Conservation (phyloP, 2,888 invertebrate species). For the Pantelozetes paolii region DNA sequence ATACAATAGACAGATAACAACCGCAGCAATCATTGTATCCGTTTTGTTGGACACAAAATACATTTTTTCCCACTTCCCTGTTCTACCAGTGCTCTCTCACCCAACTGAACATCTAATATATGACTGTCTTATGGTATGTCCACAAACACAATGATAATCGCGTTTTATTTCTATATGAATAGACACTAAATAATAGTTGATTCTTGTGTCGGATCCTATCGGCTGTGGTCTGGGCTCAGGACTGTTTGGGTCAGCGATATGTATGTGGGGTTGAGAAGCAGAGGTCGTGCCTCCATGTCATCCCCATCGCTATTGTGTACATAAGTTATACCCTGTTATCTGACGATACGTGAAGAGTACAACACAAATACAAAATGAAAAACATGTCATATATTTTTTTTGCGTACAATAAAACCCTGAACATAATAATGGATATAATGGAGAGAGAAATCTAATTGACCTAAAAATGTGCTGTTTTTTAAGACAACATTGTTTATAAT, state of each 20-base stretch:
- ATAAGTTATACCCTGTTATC: not conserved
- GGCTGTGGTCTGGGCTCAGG: not conserved
- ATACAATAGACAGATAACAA: constrained; percentile 14
- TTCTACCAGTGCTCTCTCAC: not conserved
- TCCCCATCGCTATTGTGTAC: not conserved
- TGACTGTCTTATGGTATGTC: not conserved
- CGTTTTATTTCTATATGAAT: not conserved
- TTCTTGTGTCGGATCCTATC: not conserved
- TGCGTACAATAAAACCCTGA: not conserved
- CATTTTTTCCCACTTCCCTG: constrained; percentile 1
- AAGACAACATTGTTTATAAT: not conserved
- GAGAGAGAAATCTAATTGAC: not conserved
- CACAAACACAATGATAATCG: constrained; percentile 9
- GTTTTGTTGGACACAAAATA: not conserved
- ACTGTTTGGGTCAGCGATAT: not conserved
- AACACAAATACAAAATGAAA: not conserved
- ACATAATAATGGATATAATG: not conserved
- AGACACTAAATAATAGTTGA: constrained; percentile 4
- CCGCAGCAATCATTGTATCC: constrained; percentile 30
- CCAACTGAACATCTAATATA: constrained; percentile 11
- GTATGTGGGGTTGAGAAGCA: not conserved
- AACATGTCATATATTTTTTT: constrained; percentile 4
- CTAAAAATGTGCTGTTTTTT: not conserved
- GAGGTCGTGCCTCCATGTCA: constrained; percentile 10
- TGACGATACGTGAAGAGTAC: not conserved